These are phyloP conservation scores for Hofmannophila pseudospretella DNA, from an alignment of 2,888 invertebrate genomes.

Conservation along the genomic window DNA sequence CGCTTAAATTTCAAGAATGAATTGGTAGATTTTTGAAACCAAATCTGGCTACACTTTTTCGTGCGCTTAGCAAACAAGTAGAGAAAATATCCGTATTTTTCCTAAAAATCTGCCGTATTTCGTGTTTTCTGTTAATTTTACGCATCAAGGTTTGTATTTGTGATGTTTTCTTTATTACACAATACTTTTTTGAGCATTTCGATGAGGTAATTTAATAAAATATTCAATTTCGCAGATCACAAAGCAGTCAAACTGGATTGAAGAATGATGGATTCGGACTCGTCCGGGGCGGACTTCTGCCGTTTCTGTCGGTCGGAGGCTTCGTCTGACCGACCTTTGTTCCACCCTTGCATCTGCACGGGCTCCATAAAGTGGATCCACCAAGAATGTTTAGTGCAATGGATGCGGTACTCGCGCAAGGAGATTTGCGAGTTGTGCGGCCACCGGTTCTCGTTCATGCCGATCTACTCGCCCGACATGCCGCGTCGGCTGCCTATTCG, in stretches of 20 bases:
- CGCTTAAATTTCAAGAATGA: too few species aligned
- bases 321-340: slow-evolving; percentile 92
- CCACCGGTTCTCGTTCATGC: slow-evolving; percentile 98
- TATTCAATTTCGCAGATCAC: slow-evolving; percentile 54
- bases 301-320: slow-evolving; percentile 98
- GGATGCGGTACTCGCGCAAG: slow-evolving; percentile 99
- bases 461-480: slow-evolving; percentile 99
- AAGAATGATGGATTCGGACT: slow-evolving; percentile 68
- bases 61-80: slow-evolving; percentile 49
- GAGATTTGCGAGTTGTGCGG: slow-evolving; percentile 99
- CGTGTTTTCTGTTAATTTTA: slow-evolving; percentile 29
- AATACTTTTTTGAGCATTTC: neutral
- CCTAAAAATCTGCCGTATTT: slow-evolving; percentile 40
- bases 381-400: slow-evolving; percentile 98
- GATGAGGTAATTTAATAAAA: slow-evolving; percentile 5
- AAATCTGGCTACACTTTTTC: slow-evolving; percentile 27
- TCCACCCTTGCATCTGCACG: slow-evolving; percentile 99
- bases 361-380: slow-evolving; percentile 99
- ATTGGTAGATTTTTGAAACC: slow-evolving; percentile 10
- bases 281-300: slow-evolving; percentile 91
- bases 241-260: slow-evolving; percentile 66
- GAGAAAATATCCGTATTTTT: slow-evolving; percentile 36
- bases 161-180: neutral
- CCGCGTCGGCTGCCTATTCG: slow-evolving; percentile 96
- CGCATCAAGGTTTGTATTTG: slow-evolving; percentile 32